These are phyloP conservation scores for Centroberyx gerrardi DNA, from an alignment of 2,797 vertebrate genomes.

Conservation along the genomic window DNA sequence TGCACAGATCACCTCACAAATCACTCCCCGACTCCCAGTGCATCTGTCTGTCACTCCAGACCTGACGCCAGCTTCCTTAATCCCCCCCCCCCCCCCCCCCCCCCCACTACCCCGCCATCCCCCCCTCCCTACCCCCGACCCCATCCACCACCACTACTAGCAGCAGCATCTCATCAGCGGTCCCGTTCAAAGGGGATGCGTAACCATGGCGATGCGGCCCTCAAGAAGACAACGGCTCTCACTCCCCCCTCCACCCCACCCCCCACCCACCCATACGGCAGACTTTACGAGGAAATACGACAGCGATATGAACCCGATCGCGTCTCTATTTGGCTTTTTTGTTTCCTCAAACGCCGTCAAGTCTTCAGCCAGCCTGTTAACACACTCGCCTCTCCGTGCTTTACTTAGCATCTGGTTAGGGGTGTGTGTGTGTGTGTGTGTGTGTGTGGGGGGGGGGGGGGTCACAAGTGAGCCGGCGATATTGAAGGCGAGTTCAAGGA, in stretches of 20 bases:
- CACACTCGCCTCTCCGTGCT: neutral
- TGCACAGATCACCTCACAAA: conserved; percentile 50
- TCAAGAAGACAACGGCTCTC: conserved; percentile 19
- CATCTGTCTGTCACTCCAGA: conserved; percentile 65
- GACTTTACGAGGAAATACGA: conserved; percentile 14
- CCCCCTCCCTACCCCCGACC: conserved; percentile 4
- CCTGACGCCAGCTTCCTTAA: conserved; percentile 64
- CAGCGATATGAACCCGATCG: conserved; percentile 5
- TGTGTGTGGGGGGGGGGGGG: neutral
- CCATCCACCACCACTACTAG: conserved; percentile 29
- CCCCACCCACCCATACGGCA: neutral
- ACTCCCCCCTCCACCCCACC: neutral
- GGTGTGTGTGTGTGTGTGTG: neutral
- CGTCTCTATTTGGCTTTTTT: neutral
- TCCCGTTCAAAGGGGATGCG: conserved; percentile 36
- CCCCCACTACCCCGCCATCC: conserved; percentile 5
- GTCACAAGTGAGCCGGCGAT: neutral
- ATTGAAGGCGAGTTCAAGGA: conserved; percentile 35
- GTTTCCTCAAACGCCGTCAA: conserved; percentile 1
- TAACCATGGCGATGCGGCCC: conserved; percentile 51
- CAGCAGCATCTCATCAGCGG: conserved; percentile 68
- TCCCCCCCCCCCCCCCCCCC: conserved; percentile 38
- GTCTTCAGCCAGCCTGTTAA: conserved; percentile 11
- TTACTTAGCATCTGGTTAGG: neutral
- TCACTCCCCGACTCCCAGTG: conserved; percentile 44